Evolutionary conservation across 2,888 invertebrate genomes (phyloP).

Genomic region (Lissonota sp.): DNA sequence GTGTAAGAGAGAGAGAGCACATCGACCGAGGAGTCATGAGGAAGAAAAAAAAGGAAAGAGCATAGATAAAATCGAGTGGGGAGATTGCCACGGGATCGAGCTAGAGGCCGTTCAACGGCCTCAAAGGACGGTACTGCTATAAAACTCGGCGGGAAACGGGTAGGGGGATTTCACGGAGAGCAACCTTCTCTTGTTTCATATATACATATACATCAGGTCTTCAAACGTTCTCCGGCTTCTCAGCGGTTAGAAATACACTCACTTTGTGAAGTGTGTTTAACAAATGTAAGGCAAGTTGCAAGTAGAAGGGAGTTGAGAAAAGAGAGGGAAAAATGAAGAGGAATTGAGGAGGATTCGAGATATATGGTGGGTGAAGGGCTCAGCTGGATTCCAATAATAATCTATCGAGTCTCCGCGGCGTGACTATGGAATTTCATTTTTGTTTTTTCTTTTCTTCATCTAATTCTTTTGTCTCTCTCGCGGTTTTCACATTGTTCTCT

Average conservation of each 20-base stretch:
- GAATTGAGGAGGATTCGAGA: slow-evolving; percentile 24
- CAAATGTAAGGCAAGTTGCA: slow-evolving; percentile 59
- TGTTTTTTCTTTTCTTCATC: slow-evolving; percentile 13
- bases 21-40: slow-evolving; percentile 49
- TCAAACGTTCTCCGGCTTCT: slow-evolving; percentile 44
- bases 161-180: slow-evolving; percentile 12
- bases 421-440: slow-evolving; percentile 48
- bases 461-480: background rate
- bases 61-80: background rate
- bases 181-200: slow-evolving; percentile 52
- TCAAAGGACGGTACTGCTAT: slow-evolving; percentile 62
- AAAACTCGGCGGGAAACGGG: slow-evolving; percentile 20
- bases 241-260: slow-evolving; percentile 26
- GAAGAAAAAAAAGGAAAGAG: slow-evolving; percentile 14
- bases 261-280: slow-evolving; percentile 49
- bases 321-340: background rate
- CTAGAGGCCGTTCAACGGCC: slow-evolving; percentile 67
- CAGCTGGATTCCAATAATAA: slow-evolving; percentile 40
- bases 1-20: background rate
- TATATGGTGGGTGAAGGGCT: slow-evolving; percentile 58
- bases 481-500: background rate
- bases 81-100: slow-evolving; percentile 60
- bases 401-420: slow-evolving; percentile 48
- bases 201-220: slow-evolving; percentile 3
- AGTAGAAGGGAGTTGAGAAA: slow-evolving; percentile 16